These are phyloP conservation scores for Seladonia tumulorum DNA, from an alignment of 2,888 invertebrate genomes.

Conservation along the genomic window DNA sequence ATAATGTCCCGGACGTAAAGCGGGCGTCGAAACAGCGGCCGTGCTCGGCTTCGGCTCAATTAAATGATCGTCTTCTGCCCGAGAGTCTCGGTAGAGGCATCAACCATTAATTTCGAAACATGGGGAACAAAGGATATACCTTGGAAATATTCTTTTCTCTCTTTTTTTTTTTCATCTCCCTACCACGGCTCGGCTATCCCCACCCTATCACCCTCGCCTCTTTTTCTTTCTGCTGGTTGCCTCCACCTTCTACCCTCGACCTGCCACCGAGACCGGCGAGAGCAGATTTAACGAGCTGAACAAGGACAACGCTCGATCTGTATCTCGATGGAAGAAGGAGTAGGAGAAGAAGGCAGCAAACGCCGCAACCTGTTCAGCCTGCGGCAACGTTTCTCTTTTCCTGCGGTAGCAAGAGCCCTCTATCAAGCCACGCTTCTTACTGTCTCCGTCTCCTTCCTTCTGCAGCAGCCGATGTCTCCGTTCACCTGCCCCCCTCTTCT, in stretches of 20 bases:
- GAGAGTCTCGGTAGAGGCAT: conserved; percentile 71
- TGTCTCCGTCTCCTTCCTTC: conserved; percentile 28
- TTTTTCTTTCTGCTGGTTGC: conserved; percentile 19
- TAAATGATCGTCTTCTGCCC: conserved; percentile 78
- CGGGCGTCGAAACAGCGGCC: conserved; percentile 67
- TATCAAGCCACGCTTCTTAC: conserved; percentile 69
- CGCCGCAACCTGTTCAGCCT: conserved; percentile 79
- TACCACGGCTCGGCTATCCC: conserved; percentile 22
- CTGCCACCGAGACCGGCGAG: conserved; percentile 66
- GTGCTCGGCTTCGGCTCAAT: conserved; percentile 74
- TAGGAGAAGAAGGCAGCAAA: conserved; percentile 59
- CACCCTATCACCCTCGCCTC: conserved; percentile 19
- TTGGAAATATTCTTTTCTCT: conserved; percentile 70
- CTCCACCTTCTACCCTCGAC: conserved; percentile 56
- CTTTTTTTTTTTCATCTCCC: conserved; percentile 41
- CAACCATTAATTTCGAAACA: conserved; percentile 82
- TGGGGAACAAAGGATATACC: conserved; percentile 81
- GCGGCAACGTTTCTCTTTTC: conserved; percentile 78
- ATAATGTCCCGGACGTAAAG: conserved; percentile 68
- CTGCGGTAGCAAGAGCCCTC: conserved; percentile 76
- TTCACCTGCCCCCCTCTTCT: conserved; percentile 20
- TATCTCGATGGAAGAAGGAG: conserved; percentile 41
- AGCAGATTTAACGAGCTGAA: conserved; percentile 50
- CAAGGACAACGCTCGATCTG: conserved; percentile 35
- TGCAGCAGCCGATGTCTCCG: background rate